These are phyloP conservation scores for Uria lomvia DNA, from an alignment of 2,113 vertebrate genomes.

Conservation along the genomic window DNA sequence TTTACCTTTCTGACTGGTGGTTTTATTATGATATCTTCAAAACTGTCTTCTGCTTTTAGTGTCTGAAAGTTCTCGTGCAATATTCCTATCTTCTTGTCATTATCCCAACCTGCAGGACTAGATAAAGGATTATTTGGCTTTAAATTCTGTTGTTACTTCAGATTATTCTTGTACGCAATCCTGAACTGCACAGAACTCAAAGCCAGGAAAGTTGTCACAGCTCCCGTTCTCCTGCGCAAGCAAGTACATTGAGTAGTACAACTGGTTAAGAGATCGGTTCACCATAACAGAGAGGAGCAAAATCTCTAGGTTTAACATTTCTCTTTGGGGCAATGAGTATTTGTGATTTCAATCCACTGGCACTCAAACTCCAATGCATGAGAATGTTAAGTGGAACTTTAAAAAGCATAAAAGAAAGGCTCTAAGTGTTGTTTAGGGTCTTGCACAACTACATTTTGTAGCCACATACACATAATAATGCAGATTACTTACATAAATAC, in stretches of 20 bases:
- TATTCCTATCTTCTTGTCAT: conserved; percentile 98
- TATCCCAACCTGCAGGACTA: conserved; percentile 98
- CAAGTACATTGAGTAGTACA: background rate
- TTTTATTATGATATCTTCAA: conserved; percentile 94
- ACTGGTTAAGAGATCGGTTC: background rate
- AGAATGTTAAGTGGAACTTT: background rate
- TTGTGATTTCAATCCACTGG: background rate
- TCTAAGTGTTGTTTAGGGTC: background rate
- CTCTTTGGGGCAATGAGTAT: background rate
- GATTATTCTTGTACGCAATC: background rate
- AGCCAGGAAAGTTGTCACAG: background rate
- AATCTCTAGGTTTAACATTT: background rate
- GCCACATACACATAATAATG: background rate
- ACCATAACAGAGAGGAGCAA: background rate
- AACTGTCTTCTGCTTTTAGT: conserved; percentile 90
- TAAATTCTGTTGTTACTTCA: background rate
- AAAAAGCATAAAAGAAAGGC: background rate
- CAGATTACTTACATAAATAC: conserved; percentile 91
- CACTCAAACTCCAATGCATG: background rate
- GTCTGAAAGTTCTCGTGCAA: conserved; percentile 96
- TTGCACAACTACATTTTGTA: background rate
- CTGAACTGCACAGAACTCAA: background rate
- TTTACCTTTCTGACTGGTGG: conserved; percentile 96
- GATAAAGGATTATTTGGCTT: conserved; percentile 26
- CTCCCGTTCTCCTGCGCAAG: background rate